Evolutionary conservation across 2,113 vertebrate species (phyloP).

Genomic region (Campylorhamphus procurvoides): DNA sequence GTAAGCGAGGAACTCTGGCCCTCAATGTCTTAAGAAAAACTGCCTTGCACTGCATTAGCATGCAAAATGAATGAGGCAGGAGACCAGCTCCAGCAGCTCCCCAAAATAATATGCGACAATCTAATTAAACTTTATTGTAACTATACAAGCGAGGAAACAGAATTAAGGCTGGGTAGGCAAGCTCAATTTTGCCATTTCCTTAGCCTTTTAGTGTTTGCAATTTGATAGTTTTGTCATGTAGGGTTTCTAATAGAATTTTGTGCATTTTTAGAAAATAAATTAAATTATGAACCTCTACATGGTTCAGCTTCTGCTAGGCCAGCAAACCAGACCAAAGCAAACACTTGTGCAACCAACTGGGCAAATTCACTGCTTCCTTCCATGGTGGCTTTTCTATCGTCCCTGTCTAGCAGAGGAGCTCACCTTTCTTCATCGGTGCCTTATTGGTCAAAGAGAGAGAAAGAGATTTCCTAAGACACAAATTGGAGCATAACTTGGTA

Average conservation of each 20-base stretch:
- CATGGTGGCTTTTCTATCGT: background rate
- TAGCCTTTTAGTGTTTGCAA: constrained; percentile 30
- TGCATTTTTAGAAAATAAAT: constrained; percentile 47
- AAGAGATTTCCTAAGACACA: background rate
- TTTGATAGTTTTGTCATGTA: constrained; percentile 41
- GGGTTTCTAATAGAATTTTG: constrained; percentile 19
- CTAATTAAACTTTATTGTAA: constrained; percentile 62
- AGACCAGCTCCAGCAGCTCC: constrained; percentile 36
- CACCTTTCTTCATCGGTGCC: background rate
- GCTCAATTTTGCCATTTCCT: constrained; percentile 46
- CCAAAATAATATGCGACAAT: constrained; percentile 54
- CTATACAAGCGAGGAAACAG: constrained; percentile 38
- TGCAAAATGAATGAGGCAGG: constrained; percentile 23
- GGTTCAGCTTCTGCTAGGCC: constrained; percentile 3
- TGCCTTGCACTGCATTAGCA: constrained; percentile 16
- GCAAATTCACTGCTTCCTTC: background rate
- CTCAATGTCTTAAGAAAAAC: constrained; percentile 24
- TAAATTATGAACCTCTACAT: background rate
- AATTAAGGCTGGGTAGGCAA: constrained; percentile 45
- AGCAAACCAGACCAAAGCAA: background rate
- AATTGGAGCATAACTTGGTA: background rate
- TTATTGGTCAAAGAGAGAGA: background rate
- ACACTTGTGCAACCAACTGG: background rate
- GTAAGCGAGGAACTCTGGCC: constrained; percentile 11
- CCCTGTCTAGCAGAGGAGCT: background rate